Evolutionary conservation across 2,888 invertebrate genomes (phyloP).

Genomic region (Diplazon laetatorius): DNA sequence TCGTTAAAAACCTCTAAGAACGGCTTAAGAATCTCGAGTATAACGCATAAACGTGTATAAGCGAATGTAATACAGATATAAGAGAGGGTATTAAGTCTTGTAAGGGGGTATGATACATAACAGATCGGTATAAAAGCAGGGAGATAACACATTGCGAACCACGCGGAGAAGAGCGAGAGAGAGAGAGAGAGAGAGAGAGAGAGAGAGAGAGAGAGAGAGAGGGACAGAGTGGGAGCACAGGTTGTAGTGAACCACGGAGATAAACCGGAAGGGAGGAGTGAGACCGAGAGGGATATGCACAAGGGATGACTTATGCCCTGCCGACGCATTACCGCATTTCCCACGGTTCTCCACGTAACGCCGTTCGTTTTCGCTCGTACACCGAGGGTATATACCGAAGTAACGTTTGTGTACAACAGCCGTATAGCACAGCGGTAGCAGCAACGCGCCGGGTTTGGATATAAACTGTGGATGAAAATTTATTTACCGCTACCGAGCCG

Average conservation of each 20-base stretch:
- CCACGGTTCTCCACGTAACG: constrained; percentile 67
- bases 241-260: constrained; percentile 19
- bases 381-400: constrained; percentile 24
- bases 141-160: constrained; percentile 31
- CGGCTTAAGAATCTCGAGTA: constrained; percentile 16
- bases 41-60: background rate
- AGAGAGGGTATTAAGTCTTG: constrained; percentile 39
- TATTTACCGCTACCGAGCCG: constrained; percentile 67
- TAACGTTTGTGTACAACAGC: too few species aligned
- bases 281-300: constrained; percentile 51
- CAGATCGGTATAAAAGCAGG: constrained; percentile 50
- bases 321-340: constrained; percentile 70
- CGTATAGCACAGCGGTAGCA: constrained; percentile 56
- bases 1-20: background rate
- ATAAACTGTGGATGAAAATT: constrained; percentile 69
- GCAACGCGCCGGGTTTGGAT: constrained; percentile 48
- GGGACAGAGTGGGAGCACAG: constrained; percentile 1
- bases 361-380: constrained; percentile 37
- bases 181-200: constrained; percentile 17
- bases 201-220: constrained; percentile 19
- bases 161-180: constrained; percentile 17
- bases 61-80: constrained; percentile 42
- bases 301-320: constrained; percentile 69
- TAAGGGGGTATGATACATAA: constrained; percentile 48
- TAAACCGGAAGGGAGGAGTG: constrained; percentile 37